Base-by-base conservation (phyloP, 2,113 vertebrate genomes). In the Ammodytes dubius region DNA sequence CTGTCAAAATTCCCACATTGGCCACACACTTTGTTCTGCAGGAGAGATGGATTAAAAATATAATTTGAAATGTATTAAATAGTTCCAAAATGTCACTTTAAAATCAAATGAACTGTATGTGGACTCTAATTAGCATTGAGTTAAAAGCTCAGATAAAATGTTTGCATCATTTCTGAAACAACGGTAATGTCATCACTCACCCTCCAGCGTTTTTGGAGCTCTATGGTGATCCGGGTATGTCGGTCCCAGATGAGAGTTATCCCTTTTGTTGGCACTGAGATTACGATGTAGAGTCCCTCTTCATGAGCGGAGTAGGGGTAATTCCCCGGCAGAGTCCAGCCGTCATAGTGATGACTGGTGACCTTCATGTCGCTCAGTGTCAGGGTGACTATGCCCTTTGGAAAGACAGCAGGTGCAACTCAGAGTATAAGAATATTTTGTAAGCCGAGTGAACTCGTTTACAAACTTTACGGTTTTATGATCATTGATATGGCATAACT, bases 1-100 rank as follows among this genome's bases (percentile, higher is more conserved):
- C 90, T 94, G 47, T 97, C 97, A 87, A 96, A 96, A 74, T 97
- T 96, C 65, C 97, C 97, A 91, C 97, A 97, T 27, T 97, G 95
- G 56, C 97, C 96, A 15, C 94, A 95, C 3, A 97, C 95, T 80
- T 79, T 87, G 27, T 88, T 93, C 97, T 97, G n/a, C n/a, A 79
- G 59, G 42, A 65, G 2, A 58, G 49, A 82, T 4, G 3, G 37
- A 27, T 56, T 47, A 40, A 42, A 50, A 43, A 52, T 2, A 43
- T 0, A 4, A 12, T 45, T 5, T n/a, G 40, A 58, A 35, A 40
- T 27, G 17, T 13, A 19, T 45, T 3, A 6, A 59, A 50, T 40
- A 13, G 6, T 40, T 56, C 2, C 0, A 3, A 53, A 56, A 64
- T 42, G 11, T 14, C 13, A 69, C 6, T 12, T 27, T 13, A 4